Evolutionary conservation across 1,140 invertebrate genomes (phyloP).

Genomic region (Papilio dardanus): DNA sequence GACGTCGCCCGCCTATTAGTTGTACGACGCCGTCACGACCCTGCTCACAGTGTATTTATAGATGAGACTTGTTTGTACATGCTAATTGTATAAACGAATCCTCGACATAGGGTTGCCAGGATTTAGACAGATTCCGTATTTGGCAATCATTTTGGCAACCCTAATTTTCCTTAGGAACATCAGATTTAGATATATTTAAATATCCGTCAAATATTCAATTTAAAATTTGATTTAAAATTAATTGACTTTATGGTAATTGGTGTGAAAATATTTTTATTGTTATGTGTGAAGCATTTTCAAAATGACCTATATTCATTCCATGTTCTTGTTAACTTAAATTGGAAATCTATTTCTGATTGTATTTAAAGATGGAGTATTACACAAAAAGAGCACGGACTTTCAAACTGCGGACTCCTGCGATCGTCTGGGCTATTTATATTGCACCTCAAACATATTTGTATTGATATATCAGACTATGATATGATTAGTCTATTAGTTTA

Average conservation of each 20-base stretch:
- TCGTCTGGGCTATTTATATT: constrained; percentile 25
- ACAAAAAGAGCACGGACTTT: constrained; percentile 17
- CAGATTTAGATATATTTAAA: neutral
- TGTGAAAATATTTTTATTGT: too few species aligned
- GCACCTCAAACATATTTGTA: neutral
- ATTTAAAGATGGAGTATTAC: neutral
- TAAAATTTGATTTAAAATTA: neutral
- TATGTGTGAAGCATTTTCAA: neutral
- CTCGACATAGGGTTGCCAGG: constrained; percentile 1
- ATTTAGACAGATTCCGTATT: neutral
- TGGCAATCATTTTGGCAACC: neutral
- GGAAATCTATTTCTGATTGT: constrained; percentile 5
- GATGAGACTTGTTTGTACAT: constrained; percentile 26
- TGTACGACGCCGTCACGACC: constrained; percentile 12
- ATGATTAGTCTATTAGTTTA: neutral
- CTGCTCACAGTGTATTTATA: constrained; percentile 10
- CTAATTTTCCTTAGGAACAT: neutral
- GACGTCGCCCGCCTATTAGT: constrained; percentile 19
- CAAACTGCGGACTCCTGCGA: constrained; percentile 11
- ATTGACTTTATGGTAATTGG: too few species aligned
- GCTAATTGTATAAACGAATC: constrained; percentile 20
- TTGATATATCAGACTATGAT: neutral
- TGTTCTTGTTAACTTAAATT: neutral
- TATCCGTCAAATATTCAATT: neutral
- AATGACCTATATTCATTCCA: neutral